Evolutionary conservation across 2,113 vertebrate species (phyloP).

Genomic region (Microtus pennsylvanicus): DNA sequence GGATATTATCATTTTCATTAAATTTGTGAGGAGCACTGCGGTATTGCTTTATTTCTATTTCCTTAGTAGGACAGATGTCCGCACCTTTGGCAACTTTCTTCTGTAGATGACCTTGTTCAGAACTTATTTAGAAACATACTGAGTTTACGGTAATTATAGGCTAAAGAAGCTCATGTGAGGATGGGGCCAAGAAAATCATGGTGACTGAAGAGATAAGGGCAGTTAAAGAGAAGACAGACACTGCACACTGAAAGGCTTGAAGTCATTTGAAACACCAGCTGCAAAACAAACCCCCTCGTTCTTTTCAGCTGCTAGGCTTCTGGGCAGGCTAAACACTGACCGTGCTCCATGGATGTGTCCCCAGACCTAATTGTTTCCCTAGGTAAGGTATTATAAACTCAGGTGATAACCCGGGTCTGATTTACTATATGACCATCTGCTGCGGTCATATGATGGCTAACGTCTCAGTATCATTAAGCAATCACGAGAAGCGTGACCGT

Average conservation of each 20-base stretch:
- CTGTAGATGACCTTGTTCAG: slow-evolving; percentile 27
- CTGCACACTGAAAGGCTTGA: not conserved
- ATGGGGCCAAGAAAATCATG: not conserved
- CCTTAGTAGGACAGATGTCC: not conserved
- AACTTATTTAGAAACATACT: not conserved
- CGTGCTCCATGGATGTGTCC: not conserved
- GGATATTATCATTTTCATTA: not conserved
- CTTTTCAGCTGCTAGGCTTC: not conserved
- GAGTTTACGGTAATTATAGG: not conserved
- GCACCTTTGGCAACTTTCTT: slow-evolving; percentile 34
- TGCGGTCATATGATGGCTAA: not conserved
- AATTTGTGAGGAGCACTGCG: not conserved
- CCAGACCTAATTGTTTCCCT: not conserved
- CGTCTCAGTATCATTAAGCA: not conserved
- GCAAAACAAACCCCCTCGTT: not conserved
- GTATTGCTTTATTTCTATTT: slow-evolving; percentile 28
- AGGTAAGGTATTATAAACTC: not conserved
- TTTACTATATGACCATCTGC: not conserved
- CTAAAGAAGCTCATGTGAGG: not conserved
- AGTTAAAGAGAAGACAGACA: not conserved
- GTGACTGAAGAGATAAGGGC: not conserved
- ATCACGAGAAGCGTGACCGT: not conserved
- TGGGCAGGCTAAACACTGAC: not conserved
- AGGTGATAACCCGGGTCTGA: not conserved
- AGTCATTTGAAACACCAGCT: not conserved